Evolutionary conservation across 2,888 invertebrate genomes (phyloP).

Genomic region (Dascillus cervinus): DNA sequence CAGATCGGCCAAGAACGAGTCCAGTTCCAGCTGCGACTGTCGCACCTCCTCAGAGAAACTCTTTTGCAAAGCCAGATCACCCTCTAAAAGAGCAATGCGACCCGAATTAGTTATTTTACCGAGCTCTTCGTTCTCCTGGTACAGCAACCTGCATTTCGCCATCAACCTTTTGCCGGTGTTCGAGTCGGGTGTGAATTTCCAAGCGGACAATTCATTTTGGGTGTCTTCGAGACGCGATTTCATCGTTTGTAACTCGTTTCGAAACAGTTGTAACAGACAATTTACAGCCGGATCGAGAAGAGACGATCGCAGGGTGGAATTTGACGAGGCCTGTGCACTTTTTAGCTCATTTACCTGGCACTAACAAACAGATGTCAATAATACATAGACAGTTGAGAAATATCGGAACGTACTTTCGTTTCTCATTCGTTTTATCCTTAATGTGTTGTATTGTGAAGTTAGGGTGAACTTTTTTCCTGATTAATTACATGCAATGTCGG

Average conservation of each 20-base stretch:
- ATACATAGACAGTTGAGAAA: no score
- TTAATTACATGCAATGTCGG: no score
- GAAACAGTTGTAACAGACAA: slow-evolving; percentile 81
- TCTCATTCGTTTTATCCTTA: no score
- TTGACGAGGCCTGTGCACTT: slow-evolving; percentile 68
- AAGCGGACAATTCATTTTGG: slow-evolving; percentile 94
- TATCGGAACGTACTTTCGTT: no score
- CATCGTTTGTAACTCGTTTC: slow-evolving; percentile 81
- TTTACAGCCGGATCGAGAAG: slow-evolving; percentile 94
- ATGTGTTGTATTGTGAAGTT: no score
- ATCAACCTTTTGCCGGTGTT: slow-evolving; percentile 96
- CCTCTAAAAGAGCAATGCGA: slow-evolving; percentile 88
- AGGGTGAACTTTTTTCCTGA: no score
- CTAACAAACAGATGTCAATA: no score
- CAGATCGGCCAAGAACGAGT: slow-evolving; percentile 89
- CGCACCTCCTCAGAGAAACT: slow-evolving; percentile 95
- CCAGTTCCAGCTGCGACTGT: slow-evolving; percentile 92
- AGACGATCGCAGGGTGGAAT: slow-evolving; percentile 68
- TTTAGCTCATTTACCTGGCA: slow-evolving; percentile 92
- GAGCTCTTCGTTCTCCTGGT: slow-evolving; percentile 96
- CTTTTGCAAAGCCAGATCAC: slow-evolving; percentile 89
- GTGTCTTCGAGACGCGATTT: slow-evolving; percentile 92
- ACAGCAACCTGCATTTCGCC: slow-evolving; percentile 91
- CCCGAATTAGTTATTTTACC: slow-evolving; percentile 95
- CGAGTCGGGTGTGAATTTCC: slow-evolving; percentile 99